phyloP scores from a whole-genome alignment of 2,888 invertebrate genomes.

The Tetranychus truncatus region DNA sequence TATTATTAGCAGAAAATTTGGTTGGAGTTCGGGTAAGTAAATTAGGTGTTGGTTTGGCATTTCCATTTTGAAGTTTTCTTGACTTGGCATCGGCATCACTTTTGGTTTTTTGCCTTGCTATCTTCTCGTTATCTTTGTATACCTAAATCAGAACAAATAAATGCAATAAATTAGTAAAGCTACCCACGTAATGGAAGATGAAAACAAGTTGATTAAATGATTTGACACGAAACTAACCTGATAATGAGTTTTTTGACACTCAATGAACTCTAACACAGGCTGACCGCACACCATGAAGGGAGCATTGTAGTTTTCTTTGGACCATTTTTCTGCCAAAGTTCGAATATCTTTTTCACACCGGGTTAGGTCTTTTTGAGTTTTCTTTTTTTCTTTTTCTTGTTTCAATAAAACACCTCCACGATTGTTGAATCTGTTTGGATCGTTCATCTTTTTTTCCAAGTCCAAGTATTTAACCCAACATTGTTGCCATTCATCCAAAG shows the following conservation, averaged over 20 bases:
- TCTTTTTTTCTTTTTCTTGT: constrained; percentile 71
- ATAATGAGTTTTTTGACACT: constrained; percentile 4
- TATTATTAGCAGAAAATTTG: not conserved
- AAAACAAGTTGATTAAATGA: not conserved
- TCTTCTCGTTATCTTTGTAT: constrained; percentile 5
- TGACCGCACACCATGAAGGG: constrained; percentile 1
- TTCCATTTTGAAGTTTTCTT: not conserved
- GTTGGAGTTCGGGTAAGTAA: not conserved
- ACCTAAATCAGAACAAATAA: not conserved
- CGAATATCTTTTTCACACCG: constrained; percentile 50
- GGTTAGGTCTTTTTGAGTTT: constrained; percentile 49
- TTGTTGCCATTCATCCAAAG: constrained; percentile 46
- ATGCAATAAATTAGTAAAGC: too few species aligned
- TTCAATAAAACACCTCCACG: constrained; percentile 64
- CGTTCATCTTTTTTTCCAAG: constrained; percentile 53
- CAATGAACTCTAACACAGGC: constrained; percentile 6
- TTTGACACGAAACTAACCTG: not conserved
- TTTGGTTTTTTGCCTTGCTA: not conserved
- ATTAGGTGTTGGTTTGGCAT: not conserved
- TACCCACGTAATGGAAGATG: not conserved
- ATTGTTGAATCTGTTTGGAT: constrained; percentile 64
- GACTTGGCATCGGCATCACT: not conserved
- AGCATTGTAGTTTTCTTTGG: not conserved
- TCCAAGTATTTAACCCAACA: constrained; percentile 57
- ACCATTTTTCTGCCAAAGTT: constrained; percentile 31